Evolutionary conservation across 2,113 vertebrate species (phyloP), one percentile per base, ranked within the genome.

Genomic region (pig (Sus scrofa)): DNA sequence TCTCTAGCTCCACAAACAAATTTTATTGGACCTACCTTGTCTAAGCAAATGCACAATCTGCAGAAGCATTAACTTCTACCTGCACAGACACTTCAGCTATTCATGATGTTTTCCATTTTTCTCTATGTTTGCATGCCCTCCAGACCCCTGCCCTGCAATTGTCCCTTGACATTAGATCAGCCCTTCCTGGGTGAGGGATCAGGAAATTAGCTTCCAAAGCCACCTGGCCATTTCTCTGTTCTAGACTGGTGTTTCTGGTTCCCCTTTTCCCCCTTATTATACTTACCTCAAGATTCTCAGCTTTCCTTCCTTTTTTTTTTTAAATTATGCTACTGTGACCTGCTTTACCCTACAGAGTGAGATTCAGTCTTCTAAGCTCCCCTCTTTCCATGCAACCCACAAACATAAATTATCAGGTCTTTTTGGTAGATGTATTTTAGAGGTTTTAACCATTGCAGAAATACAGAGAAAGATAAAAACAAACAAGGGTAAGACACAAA

Each of bases 371-470:
- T 16, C n/a, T 54, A 82, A 22, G 9, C 2, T 56, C 44, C 37
- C 3, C 20, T 95, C 30, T 50, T 56, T 26, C 2, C 32, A 54
- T 26, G 37, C 10, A 63, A n/a, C 27, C 62, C 9, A 10, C 8
- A 81, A 34, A 50, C 15, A 68, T 73, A 77, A 92, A 92, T 19
- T 32, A 88, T 1, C 3, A 73, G 50, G 39, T 7, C 39, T 91
- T 95, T 56, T 10, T 20, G 8, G 44, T 44, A 44, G 75, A 26
- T 56, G 22, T 62, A 19, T 88, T 88, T 70, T 39, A 58, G 58
- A 89, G 16, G 56, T 87, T 81, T 84, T 93, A 79, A 84, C 22
- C 27, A 58, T 63, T 81, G 44, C 74, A 34, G 86, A 89, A 94
- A 87, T 9, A 24, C 15, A 73, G 13, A 54, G 27, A 78, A 91